phyloP scores from a whole-genome alignment of 1,140 invertebrate genomes.

The Diprion similis region DNA sequence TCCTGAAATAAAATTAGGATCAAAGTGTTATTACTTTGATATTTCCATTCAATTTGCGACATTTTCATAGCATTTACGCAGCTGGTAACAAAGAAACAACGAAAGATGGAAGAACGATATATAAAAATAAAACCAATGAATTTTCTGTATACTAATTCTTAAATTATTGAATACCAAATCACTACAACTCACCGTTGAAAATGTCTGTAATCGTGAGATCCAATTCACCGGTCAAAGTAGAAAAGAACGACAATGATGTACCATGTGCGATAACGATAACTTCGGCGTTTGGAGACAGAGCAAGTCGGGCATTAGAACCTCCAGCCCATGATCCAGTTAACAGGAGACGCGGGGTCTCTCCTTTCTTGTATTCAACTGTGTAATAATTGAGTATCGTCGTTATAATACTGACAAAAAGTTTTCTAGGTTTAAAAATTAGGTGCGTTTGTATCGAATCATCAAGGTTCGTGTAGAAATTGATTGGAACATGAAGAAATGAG shows the following conservation, averaged over 20 bases:
- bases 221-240: slow-evolving; percentile 68
- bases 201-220: slow-evolving; percentile 73
- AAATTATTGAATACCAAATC: slow-evolving; percentile 12
- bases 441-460: slow-evolving; percentile 16
- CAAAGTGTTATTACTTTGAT: background rate
- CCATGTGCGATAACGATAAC: slow-evolving; percentile 75
- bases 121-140: slow-evolving; percentile 13
- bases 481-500: slow-evolving; percentile 1
- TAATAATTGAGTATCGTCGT: slow-evolving; percentile 38
- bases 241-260: slow-evolving; percentile 73
- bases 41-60: background rate
- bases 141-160: slow-evolving; percentile 2
- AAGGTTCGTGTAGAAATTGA: slow-evolving; percentile 14
- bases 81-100: slow-evolving; percentile 10
- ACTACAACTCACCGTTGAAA: slow-evolving; percentile 59
- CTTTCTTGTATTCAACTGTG: slow-evolving; percentile 79
- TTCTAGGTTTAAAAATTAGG: slow-evolving; percentile 9
- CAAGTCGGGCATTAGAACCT: slow-evolving; percentile 53
- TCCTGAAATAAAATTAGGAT: slow-evolving; percentile 63
- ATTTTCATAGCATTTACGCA: background rate
- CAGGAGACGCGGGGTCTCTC: slow-evolving; percentile 78
- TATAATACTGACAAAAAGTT: background rate
- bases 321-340: slow-evolving; percentile 68
- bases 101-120: slow-evolving; percentile 6
- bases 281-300: slow-evolving; percentile 78